Percentiles rank a stretch among this genome's conserved stretches.
These are phyloP conservation scores for Ormyrus rosae DNA, from an alignment of 2,888 invertebrate species.

Conservation along the genomic window DNA sequence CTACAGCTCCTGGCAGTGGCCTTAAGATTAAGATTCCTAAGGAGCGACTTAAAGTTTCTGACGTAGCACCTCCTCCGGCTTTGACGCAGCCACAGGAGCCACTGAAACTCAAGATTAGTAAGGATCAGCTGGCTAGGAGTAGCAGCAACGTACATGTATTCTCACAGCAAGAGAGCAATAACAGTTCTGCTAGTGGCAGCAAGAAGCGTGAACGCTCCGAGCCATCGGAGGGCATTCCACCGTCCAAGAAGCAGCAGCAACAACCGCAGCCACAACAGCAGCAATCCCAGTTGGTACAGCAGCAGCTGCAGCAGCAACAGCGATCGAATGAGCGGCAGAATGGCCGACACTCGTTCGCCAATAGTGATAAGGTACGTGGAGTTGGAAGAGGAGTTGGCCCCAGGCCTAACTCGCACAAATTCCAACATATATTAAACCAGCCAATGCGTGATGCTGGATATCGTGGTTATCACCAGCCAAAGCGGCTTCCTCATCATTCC, in stretches of 20 bases:
- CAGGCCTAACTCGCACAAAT: constrained; percentile 64
- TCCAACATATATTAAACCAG: constrained; percentile 61
- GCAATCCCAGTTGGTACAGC: constrained; percentile 56
- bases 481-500: constrained; percentile 60
- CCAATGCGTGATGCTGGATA: constrained; percentile 62
- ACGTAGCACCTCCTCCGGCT: constrained; percentile 25
- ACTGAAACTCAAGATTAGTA: constrained; percentile 88
- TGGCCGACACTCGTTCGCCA: constrained; percentile 70
- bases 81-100: constrained; percentile 72
- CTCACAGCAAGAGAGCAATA: constrained; percentile 62
- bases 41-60: constrained; percentile 79
- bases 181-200: constrained; percentile 56
- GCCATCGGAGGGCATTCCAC: constrained; percentile 52
- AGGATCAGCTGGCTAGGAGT: constrained; percentile 81
- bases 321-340: constrained; percentile 71
- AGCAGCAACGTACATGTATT: constrained; percentile 23
- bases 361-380: constrained; percentile 75
- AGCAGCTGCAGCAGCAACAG: constrained; percentile 59
- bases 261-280: constrained; percentile 56
- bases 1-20: constrained; percentile 70
- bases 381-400: constrained; percentile 68
- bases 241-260: constrained; percentile 63
- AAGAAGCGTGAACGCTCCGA: constrained; percentile 74
- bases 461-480: constrained; percentile 45
- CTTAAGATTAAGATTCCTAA: constrained; percentile 90